These are phyloP conservation scores for Pentamera pediparva DNA, from an alignment of 53 echinoderm and acorn worm species.

Conservation along the genomic window DNA sequence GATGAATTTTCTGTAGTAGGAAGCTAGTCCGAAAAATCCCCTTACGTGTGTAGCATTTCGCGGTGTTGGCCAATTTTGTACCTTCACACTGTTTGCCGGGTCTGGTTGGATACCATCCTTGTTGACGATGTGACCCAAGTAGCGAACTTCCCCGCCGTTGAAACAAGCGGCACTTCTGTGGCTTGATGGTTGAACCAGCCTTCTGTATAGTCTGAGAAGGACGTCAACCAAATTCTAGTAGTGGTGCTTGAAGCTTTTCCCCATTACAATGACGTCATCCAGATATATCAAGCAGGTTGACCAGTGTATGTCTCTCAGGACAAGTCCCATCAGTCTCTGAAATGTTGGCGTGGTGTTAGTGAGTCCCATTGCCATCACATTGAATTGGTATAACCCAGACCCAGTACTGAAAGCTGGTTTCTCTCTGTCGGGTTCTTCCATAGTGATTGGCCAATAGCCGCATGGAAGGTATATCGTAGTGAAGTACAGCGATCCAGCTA, in stretches of 20 bases:
- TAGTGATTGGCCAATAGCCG: constrained; percentile 39
- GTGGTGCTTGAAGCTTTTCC: constrained; percentile 51
- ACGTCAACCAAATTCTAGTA: neutral
- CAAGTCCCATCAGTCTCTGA: constrained; percentile 50
- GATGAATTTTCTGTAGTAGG: too few relatives aligned
- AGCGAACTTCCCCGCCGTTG: constrained; percentile 1
- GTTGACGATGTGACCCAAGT: too few relatives aligned
- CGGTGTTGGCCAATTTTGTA: constrained; percentile 13
- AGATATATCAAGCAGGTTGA: constrained; percentile 47
- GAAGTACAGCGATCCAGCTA: constrained; percentile 25
- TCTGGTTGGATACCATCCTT: too few relatives aligned
- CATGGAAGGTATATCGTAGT: constrained; percentile 26
- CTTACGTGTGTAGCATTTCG: neutral
- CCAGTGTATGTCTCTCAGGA: constrained; percentile 49
- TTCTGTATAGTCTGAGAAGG: neutral
- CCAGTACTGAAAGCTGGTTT: constrained; percentile 50
- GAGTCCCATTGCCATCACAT: constrained; percentile 42
- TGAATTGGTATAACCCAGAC: too few relatives aligned
- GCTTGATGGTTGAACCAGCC: too few relatives aligned
- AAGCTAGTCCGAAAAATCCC: neutral
- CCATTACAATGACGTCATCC: too few relatives aligned
- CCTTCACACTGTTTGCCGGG: neutral
- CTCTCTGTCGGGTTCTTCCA: constrained; percentile 15
- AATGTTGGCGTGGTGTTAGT: constrained; percentile 48
- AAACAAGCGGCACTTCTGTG: neutral